phyloP scores from a whole-genome alignment of 2,888 invertebrate genomes.

The Salpingus planirostris region DNA sequence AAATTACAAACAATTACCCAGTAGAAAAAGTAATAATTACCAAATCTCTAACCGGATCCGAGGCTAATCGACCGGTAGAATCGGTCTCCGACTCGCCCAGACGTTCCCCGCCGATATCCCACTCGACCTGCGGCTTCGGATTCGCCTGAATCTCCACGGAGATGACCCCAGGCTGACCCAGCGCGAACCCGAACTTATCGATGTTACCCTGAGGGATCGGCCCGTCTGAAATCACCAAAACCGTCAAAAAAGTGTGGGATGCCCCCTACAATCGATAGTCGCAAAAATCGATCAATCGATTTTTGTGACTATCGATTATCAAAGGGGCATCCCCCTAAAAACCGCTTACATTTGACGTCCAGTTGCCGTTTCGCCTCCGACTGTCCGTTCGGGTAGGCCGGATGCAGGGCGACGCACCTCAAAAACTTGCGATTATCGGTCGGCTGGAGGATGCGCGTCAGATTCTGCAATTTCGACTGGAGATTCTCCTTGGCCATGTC shows the following conservation, averaged over 20 bases:
- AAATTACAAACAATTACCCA: no score
- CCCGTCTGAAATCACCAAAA: no score
- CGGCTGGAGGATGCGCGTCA: slow-evolving; percentile 52
- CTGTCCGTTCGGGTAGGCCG: slow-evolving; percentile 42
- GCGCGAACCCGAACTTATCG: slow-evolving; percentile 64
- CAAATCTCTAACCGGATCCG: slow-evolving; percentile 42
- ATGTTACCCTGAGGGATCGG: slow-evolving; percentile 53
- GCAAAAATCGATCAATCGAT: no score
- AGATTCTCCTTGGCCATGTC: slow-evolving; percentile 49
- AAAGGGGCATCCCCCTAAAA: no score
- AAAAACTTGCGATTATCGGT: slow-evolving; percentile 58
- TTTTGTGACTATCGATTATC: no score
- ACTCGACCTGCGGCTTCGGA: slow-evolving; percentile 60
- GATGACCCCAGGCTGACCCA: slow-evolving; percentile 62
- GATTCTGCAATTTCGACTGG: slow-evolving; percentile 56
- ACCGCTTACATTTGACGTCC: slow-evolving; percentile 53
- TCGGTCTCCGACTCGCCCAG: slow-evolving; percentile 47
- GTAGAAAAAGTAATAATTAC: slow-evolving; percentile 29
- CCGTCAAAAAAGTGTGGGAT: no score
- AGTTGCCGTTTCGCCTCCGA: slow-evolving; percentile 42
- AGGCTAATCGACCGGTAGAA: slow-evolving; percentile 43
- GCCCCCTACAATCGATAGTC: no score
- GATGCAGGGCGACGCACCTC: slow-evolving; percentile 60
- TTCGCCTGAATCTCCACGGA: slow-evolving; percentile 65
- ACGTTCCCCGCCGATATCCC: slow-evolving; percentile 53